Evolutionary conservation across 2,113 vertebrate genomes (phyloP).

Genomic region (Euleptes europaea): DNA sequence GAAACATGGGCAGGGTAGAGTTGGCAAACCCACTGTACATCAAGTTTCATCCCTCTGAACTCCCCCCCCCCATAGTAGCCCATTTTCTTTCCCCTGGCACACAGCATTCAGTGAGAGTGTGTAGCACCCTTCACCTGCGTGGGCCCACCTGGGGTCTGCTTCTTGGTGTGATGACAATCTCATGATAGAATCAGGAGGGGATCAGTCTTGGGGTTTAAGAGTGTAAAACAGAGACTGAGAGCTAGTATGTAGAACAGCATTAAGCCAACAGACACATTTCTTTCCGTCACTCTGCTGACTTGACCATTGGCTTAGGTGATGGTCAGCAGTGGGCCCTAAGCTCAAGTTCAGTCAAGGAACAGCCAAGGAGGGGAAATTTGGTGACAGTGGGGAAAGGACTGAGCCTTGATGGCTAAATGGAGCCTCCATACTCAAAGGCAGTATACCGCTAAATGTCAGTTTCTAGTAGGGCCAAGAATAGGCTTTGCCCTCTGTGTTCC

Average conservation of each 20-base stretch:
- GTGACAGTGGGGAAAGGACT: background rate
- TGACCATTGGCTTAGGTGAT: background rate
- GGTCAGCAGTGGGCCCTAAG: background rate
- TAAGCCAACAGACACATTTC: no score
- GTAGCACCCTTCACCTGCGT: background rate
- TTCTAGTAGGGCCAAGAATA: no score
- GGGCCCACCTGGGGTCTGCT: background rate
- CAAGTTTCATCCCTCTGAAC: no score
- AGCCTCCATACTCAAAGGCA: no score
- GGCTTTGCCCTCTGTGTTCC: no score
- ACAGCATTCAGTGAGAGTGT: background rate
- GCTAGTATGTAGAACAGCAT: no score
- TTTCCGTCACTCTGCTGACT: no score
- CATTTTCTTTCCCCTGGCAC: background rate
- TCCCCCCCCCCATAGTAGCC: background rate
- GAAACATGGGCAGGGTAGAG: background rate
- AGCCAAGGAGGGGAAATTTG: background rate
- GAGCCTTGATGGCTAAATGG: background rate
- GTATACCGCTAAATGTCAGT: no score
- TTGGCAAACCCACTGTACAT: background rate
- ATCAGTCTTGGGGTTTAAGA: no score
- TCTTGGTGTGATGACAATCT: background rate
- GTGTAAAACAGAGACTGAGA: no score
- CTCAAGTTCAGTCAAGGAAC: background rate
- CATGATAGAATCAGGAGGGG: no score